phyloP scores from a whole-genome alignment of 2,797 vertebrate species.

The Pangasius sanitwongsei region DNA sequence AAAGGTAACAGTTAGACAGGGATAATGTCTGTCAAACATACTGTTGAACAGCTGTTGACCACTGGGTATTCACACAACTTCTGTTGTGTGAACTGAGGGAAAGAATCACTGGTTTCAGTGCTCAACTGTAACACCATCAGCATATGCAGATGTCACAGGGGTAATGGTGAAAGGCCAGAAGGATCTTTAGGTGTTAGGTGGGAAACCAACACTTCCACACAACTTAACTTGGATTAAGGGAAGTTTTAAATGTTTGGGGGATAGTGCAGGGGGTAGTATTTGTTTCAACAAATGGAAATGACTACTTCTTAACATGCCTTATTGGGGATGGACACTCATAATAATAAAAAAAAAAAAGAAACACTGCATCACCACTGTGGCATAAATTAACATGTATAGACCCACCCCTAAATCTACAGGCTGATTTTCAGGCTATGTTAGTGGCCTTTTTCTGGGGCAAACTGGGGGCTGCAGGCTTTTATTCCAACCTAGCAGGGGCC shows the following conservation, averaged over 20 bases:
- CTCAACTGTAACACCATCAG: too few species aligned
- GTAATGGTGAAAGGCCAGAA: not conserved
- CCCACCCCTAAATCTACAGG: too few species aligned
- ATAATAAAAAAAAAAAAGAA: not conserved
- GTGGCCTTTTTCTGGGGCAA: not conserved
- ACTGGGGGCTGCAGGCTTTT: not conserved
- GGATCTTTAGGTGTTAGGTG: not conserved
- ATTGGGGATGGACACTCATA: not conserved
- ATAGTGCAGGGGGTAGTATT: not conserved
- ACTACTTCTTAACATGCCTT: not conserved
- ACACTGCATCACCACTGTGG: too few species aligned
- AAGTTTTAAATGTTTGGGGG: not conserved
- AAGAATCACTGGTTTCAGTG: too few species aligned
- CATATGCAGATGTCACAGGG: not conserved
- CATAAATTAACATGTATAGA: too few species aligned
- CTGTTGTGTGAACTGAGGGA: too few species aligned
- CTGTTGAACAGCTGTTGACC: too few species aligned
- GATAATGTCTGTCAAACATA: too few species aligned
- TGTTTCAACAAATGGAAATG: not conserved
- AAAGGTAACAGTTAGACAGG: too few species aligned
- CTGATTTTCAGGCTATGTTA: too few species aligned
- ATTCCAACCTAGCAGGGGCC: not conserved
- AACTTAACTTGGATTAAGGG: not conserved
- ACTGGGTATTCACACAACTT: too few species aligned
- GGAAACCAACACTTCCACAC: not conserved